Conservation (phyloP, 2,888 invertebrate genomes). For the Heteromyza rotundicornis region DNA sequence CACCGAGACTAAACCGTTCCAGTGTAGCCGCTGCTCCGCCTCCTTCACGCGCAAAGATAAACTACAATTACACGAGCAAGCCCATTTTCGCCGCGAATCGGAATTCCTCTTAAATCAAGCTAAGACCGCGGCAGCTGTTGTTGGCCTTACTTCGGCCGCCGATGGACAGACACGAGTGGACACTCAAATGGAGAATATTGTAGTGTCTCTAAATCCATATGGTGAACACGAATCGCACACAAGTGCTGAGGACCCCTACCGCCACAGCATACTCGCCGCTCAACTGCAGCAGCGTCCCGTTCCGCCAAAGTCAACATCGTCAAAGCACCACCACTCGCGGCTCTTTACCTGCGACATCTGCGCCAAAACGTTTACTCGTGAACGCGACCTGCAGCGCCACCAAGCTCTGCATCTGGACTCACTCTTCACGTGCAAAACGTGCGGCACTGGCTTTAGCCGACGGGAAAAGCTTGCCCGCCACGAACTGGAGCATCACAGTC, state of each 20-base stretch:
- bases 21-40: conserved; percentile 71
- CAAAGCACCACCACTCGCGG: conserved; percentile 46
- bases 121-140: conserved; percentile 18
- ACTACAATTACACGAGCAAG: conserved; percentile 70
- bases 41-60: conserved; percentile 75
- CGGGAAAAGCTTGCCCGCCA: conserved; percentile 72
- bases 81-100: conserved; percentile 62
- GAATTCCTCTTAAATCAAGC: conserved; percentile 40
- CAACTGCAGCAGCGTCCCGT: conserved; percentile 25
- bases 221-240: conserved; percentile 29
- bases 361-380: conserved; percentile 72
- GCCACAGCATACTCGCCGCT: conserved; percentile 27
- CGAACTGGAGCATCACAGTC: conserved; percentile 71
- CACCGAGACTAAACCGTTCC: conserved; percentile 71
- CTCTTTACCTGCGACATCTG: conserved; percentile 72
- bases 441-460: conserved; percentile 67
- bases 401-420: conserved; percentile 72
- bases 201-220: conserved; percentile 45
- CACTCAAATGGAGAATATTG: conserved; percentile 33
- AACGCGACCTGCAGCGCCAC: conserved; percentile 75
- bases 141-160: conserved; percentile 14
- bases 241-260: conserved; percentile 57
- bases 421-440: conserved; percentile 72
- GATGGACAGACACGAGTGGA: background rate
- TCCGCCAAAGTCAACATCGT: conserved; percentile 20